These are phyloP conservation scores for Drosophila eohydei DNA, from an alignment of 2,888 invertebrate genomes.

Conservation along the genomic window DNA sequence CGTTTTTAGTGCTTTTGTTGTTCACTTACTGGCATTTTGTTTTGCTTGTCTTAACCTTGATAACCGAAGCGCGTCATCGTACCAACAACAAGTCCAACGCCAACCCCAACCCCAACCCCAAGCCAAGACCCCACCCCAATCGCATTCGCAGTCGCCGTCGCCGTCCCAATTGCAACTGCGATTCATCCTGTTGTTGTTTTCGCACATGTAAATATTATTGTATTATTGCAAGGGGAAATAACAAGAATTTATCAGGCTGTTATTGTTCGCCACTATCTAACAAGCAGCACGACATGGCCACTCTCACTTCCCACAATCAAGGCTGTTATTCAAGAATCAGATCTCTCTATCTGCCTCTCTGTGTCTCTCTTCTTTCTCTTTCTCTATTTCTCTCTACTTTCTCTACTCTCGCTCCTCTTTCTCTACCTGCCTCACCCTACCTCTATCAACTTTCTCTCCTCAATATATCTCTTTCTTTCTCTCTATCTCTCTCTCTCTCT, in stretches of 20 bases:
- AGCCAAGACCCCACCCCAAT: not conserved
- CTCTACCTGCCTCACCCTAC: no score
- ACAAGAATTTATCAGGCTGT: constrained; percentile 34
- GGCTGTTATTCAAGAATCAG: not conserved
- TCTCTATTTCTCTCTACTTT: not conserved
- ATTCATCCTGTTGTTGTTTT: constrained; percentile 39
- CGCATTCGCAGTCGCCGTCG: not conserved
- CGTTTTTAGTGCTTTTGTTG: constrained; percentile 29
- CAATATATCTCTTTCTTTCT: not conserved
- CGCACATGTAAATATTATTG: constrained; percentile 47
- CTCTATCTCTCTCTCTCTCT: not conserved
- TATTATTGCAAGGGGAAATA: constrained; percentile 11
- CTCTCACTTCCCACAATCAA: not conserved
- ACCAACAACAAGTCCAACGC: not conserved
- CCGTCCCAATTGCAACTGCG: constrained; percentile 7
- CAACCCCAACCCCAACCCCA: not conserved
- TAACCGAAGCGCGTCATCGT: constrained; percentile 48
- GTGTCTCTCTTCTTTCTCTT: not conserved
- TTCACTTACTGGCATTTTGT: constrained; percentile 50
- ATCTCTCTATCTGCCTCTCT: not conserved
- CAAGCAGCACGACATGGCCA: not conserved
- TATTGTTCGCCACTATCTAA: constrained; percentile 8
- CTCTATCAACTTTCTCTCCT: not conserved
- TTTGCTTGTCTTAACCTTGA: constrained; percentile 62
- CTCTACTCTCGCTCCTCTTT: no score